Evolutionary conservation across 2,797 vertebrate genomes (phyloP).

Genomic region (Mormyrus proboscirostris): DNA sequence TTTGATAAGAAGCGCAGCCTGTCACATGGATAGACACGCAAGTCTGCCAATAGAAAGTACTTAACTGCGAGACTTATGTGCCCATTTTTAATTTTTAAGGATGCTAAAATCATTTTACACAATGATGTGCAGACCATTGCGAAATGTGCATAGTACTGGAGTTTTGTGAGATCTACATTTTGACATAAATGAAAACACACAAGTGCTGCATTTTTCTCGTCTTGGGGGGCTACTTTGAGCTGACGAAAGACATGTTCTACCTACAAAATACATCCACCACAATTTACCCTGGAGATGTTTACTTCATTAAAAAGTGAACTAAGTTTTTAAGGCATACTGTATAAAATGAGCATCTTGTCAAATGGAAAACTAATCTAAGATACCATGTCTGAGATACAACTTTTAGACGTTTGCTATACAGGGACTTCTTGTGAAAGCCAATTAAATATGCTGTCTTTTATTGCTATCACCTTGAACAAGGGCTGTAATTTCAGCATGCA

Average conservation of each 20-base stretch:
- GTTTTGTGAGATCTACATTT: background rate
- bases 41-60: background rate
- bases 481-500: conserved; percentile 29
- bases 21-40: background rate
- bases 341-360: background rate
- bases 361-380: background rate
- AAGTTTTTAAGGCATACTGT: conserved; percentile 5
- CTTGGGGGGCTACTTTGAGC: background rate
- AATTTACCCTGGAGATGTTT: background rate
- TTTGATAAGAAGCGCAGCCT: background rate
- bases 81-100: background rate
- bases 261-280: background rate
- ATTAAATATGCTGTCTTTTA: background rate
- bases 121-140: background rate
- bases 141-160: background rate
- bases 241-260: background rate
- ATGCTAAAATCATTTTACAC: background rate
- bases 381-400: background rate
- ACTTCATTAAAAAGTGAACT: conserved; percentile 1
- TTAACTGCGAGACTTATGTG: background rate
- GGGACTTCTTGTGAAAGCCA: background rate
- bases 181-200: background rate
- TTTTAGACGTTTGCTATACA: background rate
- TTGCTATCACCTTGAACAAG: conserved; percentile 31
- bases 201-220: background rate